phyloP scores from a whole-genome alignment of 2,888 invertebrate genomes.

The Drosophila picticornis region DNA sequence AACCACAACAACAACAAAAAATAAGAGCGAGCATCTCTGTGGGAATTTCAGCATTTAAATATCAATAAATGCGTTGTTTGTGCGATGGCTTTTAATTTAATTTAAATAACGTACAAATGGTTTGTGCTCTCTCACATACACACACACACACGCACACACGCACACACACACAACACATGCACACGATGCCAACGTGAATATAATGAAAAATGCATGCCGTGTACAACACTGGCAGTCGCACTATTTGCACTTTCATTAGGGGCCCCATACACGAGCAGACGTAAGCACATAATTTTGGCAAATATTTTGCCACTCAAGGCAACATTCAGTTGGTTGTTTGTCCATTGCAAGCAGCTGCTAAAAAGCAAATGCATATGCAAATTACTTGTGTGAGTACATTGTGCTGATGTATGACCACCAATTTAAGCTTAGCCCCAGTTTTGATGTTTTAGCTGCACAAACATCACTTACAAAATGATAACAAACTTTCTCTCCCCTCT shows the following conservation, averaged over 20 bases:
- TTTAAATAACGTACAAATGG: slow-evolving; percentile 65
- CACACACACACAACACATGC: slow-evolving; percentile 1
- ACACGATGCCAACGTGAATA: slow-evolving; percentile 1
- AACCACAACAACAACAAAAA: slow-evolving; percentile 21
- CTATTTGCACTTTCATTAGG: slow-evolving; percentile 71
- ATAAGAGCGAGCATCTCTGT: slow-evolving; percentile 6
- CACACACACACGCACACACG: background rate
- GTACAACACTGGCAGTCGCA: slow-evolving; percentile 55
- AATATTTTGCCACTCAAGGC: slow-evolving; percentile 71
- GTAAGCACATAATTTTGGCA: slow-evolving; percentile 38
- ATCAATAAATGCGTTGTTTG: slow-evolving; percentile 75
- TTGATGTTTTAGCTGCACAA: slow-evolving; percentile 60
- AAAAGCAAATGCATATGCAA: slow-evolving; percentile 54
- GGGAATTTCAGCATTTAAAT: slow-evolving; percentile 65
- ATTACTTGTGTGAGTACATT: slow-evolving; percentile 41
- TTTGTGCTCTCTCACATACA: background rate
- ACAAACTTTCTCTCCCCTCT: slow-evolving; percentile 35
- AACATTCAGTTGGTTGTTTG: slow-evolving; percentile 53
- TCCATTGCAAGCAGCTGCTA: slow-evolving; percentile 50
- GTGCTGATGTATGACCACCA: slow-evolving; percentile 28
- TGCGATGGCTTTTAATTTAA: slow-evolving; percentile 74
- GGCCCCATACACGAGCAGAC: slow-evolving; percentile 17
- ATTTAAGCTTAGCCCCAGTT: slow-evolving; percentile 51
- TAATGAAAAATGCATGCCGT: slow-evolving; percentile 56
- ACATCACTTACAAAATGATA: slow-evolving; percentile 60